These are phyloP conservation scores for Platanista minor DNA, from an alignment of 2,113 vertebrate genomes.

Conservation along the genomic window DNA sequence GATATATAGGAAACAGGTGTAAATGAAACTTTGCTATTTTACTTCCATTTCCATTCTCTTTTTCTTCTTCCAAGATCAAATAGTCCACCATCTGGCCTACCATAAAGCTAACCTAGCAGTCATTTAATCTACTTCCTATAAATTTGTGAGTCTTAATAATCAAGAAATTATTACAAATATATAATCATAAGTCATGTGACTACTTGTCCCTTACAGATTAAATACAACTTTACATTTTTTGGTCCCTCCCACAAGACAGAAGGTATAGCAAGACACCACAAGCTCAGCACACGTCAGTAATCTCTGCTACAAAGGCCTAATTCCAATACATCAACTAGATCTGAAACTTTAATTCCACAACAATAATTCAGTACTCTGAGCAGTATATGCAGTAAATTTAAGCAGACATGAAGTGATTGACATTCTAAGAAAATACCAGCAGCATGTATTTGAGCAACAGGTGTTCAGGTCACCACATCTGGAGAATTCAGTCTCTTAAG, in stretches of 20 bases:
- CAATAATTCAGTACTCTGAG: slow-evolving; percentile 74
- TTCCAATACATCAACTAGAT: slow-evolving; percentile 42
- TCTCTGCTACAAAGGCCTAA: slow-evolving; percentile 8
- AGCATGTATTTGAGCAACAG: slow-evolving; percentile 68
- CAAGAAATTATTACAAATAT: neutral
- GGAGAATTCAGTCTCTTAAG: slow-evolving; percentile 74
- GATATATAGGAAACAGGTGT: neutral
- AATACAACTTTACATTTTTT: neutral
- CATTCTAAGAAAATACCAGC: slow-evolving; percentile 66
- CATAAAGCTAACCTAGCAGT: neutral
- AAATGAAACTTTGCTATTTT: neutral
- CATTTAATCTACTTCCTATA: neutral
- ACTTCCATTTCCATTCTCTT: neutral
- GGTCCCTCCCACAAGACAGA: neutral
- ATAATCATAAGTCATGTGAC: neutral
- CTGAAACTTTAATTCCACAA: slow-evolving; percentile 63
- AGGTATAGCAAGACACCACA: neutral
- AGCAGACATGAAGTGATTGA: neutral
- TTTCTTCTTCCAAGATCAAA: neutral
- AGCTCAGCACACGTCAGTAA: neutral
- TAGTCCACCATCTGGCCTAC: neutral
- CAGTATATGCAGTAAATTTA: slow-evolving; percentile 45
- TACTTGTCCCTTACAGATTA: neutral
- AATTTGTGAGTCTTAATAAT: neutral
- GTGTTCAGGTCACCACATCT: slow-evolving; percentile 71